These are phyloP conservation scores for Troilus luridus DNA, from an alignment of 2,888 invertebrate species.

Conservation along the genomic window DNA sequence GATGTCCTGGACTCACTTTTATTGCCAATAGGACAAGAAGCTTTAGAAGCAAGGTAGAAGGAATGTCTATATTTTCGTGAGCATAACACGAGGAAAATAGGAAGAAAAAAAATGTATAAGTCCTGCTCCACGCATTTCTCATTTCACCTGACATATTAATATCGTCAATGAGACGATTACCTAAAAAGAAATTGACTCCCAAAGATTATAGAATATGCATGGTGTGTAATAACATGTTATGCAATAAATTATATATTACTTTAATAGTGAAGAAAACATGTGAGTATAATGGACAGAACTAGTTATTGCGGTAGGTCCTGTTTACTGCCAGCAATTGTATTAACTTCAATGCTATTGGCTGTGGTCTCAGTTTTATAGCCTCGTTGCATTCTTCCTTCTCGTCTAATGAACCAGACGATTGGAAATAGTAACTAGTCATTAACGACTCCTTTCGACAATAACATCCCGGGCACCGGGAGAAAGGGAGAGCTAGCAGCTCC, in stretches of 20 bases:
- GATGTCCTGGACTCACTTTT: too few species aligned
- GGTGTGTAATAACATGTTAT: neutral
- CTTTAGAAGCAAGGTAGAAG: too few species aligned
- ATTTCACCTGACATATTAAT: too few species aligned
- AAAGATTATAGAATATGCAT: too few species aligned
- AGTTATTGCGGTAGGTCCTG: slow-evolving; percentile 22
- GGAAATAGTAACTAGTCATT: slow-evolving; percentile 20
- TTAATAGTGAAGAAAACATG: neutral
- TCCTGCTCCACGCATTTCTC: too few species aligned
- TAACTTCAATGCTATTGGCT: slow-evolving; percentile 18
- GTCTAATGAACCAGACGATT: slow-evolving; percentile 26
- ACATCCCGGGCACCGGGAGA: neutral
- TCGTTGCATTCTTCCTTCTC: neutral
- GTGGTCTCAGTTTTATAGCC: slow-evolving; percentile 14
- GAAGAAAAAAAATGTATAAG: too few species aligned
- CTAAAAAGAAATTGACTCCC: too few species aligned
- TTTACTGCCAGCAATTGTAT: neutral
- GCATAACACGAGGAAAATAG: too few species aligned
- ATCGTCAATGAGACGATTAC: too few species aligned
- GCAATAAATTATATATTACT: neutral
- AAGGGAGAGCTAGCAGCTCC: too few species aligned
- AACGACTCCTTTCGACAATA: slow-evolving; percentile 8
- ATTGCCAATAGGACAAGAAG: too few species aligned
- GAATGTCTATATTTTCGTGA: too few species aligned
- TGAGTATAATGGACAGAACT: neutral